A percentile compares a stretch with the other conserved stretches of the same genome.
Evolutionary conservation across 2,113 vertebrate genomes (phyloP).

Genomic region (Piliocolobus tephrosceles): DNA sequence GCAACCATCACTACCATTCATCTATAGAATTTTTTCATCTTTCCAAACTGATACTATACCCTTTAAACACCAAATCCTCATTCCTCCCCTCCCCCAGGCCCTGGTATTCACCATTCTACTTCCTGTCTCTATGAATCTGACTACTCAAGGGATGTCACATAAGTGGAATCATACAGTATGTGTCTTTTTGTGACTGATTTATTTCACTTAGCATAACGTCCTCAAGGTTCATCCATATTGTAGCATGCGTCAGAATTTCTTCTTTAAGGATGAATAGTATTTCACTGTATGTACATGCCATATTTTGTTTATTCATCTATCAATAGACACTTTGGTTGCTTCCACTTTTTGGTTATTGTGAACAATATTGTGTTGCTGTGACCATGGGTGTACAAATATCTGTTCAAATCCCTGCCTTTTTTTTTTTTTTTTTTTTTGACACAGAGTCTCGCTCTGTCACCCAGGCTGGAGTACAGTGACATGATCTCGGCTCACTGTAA

Average conservation of each 20-base stretch:
- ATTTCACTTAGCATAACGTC: not conserved
- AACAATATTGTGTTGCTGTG: not conserved
- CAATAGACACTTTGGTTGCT: rapidly evolving
- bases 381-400: not conserved
- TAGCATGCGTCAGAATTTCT: not conserved
- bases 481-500: no score
- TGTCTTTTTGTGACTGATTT: not conserved
- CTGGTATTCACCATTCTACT: not conserved
- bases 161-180: not conserved
- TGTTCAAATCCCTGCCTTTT: no score
- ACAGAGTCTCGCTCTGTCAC: no score
- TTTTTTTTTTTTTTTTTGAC: no score
- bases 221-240: no score
- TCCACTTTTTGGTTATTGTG: not conserved
- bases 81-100: no score
- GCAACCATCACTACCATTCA: not conserved
- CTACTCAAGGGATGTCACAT: rapidly evolving
- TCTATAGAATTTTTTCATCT: not conserved
- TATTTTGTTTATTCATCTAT: not conserved
- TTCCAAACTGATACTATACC: not conserved
- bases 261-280: not conserved
- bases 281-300: not conserved
- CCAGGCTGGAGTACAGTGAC: no score
- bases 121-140: not conserved
- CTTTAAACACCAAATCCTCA: not conserved